Base-by-base conservation (phyloP, 1,140 invertebrate genomes). In the Drosophila persimilis region DNA sequence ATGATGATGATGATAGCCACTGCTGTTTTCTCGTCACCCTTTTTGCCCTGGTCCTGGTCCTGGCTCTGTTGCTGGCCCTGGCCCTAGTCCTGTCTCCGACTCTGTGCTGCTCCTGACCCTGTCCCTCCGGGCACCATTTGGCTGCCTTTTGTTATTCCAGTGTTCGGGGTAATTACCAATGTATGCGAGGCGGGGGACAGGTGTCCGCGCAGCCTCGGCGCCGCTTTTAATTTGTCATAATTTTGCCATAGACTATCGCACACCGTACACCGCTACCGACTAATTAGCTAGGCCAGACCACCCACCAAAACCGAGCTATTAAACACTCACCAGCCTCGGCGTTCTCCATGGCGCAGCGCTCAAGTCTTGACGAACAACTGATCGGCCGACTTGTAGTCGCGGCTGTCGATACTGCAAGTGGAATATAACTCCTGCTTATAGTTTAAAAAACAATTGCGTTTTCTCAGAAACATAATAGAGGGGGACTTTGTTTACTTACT, bases 1-100 rank as follows among this genome's bases (percentile, higher is more conserved):
- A 45, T 22, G 8, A 24, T 64, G 50, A 31, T 29, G 11, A 51
- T 15, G 47, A 55, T 46, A 60, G 51, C 62, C 20, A 57, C 50
- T 58, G 60, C 81, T 67, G 86, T 85, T 85, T 81, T 85, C 77
- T 77, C 73, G 58, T 86, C 80, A 86, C 80, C 77, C 80, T 84
- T 78, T 39, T 79, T 83, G 56, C 69, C 51, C 17, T 24, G 26
- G 15, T 31, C 15, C n/a, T n/a, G n/a, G n/a, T n/a, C n/a, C n/a
- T n/a, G n/a, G n/a, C n/a, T n/a, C n/a, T n/a, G n/a, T n/a, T n/a
- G n/a, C n/a, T n/a, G n/a, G n/a, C n/a, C 15, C 31, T 66, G 9
- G 3, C 9, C 1, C 69, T 69, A 13, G 35, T 11, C 11, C 35
- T 39, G 35, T 13, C 35, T 39, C 35, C 11, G 3, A 0, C 31